Evolutionary conservation across 92 coral and sea anemone species (phyloP).

Genomic region (Phenganax stokvisi): DNA sequence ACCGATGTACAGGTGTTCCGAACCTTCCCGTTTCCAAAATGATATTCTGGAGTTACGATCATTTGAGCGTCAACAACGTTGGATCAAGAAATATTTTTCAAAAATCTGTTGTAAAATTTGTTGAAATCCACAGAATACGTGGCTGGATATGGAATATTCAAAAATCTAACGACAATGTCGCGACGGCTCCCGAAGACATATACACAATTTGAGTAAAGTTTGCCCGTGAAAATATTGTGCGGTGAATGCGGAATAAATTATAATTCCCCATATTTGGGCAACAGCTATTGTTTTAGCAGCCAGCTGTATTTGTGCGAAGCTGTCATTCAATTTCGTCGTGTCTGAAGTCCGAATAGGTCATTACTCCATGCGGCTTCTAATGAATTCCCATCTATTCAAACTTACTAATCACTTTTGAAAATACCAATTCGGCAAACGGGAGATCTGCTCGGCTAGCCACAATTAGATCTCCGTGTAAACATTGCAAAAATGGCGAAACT

Average conservation of each 20-base stretch:
- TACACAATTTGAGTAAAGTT: conserved; percentile 36
- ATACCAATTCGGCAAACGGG: conserved; percentile 27
- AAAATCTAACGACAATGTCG: background rate
- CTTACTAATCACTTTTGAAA: conserved; percentile 38
- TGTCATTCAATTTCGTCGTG: conserved; percentile 37
- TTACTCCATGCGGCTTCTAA: conserved; percentile 35
- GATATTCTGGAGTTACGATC: conserved; percentile 25
- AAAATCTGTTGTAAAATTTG: background rate
- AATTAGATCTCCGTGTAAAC: conserved; percentile 27
- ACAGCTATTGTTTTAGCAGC: conserved; percentile 35
- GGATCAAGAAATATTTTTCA: background rate
- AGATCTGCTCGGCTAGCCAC: conserved; percentile 23
- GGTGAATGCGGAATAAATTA: conserved; percentile 29
- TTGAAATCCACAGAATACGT: conserved; percentile 8
- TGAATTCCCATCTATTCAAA: conserved; percentile 39
- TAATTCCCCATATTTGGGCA: conserved; percentile 34
- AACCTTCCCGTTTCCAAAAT: conserved; percentile 26
- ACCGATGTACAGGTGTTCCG: conserved; percentile 43
- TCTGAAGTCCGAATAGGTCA: conserved; percentile 33
- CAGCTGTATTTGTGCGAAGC: conserved; percentile 44
- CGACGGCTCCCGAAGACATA: conserved; percentile 24
- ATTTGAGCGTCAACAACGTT: conserved; percentile 28
- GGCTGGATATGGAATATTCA: conserved; percentile 9
- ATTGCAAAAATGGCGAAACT: background rate
- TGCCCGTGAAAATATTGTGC: conserved; percentile 41